Evolutionary conservation across 2,797 vertebrate species (phyloP).

Genomic region (Cottoperca gobio): DNA sequence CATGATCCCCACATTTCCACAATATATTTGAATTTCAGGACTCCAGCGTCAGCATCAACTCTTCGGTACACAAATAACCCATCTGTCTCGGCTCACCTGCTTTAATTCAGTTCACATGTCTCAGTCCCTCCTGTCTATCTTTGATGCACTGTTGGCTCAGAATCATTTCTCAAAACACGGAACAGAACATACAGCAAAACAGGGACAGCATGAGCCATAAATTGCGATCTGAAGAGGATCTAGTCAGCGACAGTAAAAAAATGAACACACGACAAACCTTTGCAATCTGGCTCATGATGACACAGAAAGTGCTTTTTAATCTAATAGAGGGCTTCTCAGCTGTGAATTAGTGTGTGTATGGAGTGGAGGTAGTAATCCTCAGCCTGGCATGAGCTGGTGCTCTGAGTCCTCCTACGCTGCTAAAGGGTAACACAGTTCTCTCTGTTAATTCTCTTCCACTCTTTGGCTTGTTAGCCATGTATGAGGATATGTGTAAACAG

Average conservation of each 20-base stretch:
- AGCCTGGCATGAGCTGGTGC: constrained; percentile 61
- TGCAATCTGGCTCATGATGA: constrained; percentile 62
- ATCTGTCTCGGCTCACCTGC: constrained; percentile 35
- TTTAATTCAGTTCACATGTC: constrained; percentile 60
- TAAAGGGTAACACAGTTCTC: constrained; percentile 47
- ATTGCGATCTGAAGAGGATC: constrained; percentile 36
- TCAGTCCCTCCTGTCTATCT: constrained; percentile 42
- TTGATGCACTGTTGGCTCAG: constrained; percentile 48
- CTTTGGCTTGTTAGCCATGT: constrained; percentile 26
- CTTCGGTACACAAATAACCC: constrained; percentile 24
- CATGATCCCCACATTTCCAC: background rate
- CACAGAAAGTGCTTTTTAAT: constrained; percentile 77
- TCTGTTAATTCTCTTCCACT: constrained; percentile 35
- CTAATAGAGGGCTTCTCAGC: constrained; percentile 75
- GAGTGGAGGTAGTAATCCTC: constrained; percentile 77
- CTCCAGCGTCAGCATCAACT: constrained; percentile 12
- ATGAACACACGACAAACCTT: constrained; percentile 22
- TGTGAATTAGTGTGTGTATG: constrained; percentile 68
- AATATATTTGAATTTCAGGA: constrained; percentile 2
- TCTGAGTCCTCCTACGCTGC: constrained; percentile 70
- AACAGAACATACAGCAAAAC: constrained; percentile 37
- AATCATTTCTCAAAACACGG: constrained; percentile 50
- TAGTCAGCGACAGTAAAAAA: constrained; percentile 40
- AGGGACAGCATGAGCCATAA: constrained; percentile 18
- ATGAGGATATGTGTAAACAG: constrained; percentile 36